phyloP scores from a whole-genome alignment of 2,888 invertebrate genomes.

The Salpingus planirostris region DNA sequence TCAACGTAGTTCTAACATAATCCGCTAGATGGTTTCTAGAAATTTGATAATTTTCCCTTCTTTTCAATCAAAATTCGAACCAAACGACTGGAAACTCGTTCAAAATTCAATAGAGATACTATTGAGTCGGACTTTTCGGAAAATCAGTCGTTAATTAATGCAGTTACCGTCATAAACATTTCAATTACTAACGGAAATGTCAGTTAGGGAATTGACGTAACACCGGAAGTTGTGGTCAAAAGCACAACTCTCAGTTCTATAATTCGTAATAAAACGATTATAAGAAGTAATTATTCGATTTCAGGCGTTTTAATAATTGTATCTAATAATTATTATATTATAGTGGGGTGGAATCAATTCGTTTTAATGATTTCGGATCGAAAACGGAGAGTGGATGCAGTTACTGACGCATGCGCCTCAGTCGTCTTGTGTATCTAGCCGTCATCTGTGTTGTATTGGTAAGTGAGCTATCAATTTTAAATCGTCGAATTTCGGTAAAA shows the following conservation, averaged over 20 bases:
- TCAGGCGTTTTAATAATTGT: background rate
- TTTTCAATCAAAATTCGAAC: no score
- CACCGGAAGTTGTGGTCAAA: conserved; percentile 9
- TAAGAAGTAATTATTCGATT: background rate
- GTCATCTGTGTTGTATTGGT: conserved; percentile 50
- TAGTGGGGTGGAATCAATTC: no score
- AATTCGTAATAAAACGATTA: no score
- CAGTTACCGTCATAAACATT: conserved; percentile 4
- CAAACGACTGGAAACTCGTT: no score
- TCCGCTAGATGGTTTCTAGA: no score
- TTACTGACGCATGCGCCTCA: conserved; percentile 31
- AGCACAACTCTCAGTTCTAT: no score
- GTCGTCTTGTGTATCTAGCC: conserved; percentile 44
- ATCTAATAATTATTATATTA: no score
- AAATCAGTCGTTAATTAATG: background rate
- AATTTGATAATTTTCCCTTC: no score
- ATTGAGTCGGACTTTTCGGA: background rate
- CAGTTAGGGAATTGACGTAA: conserved; percentile 6
- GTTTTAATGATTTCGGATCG: conserved; percentile 1
- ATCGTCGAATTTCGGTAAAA: conserved; percentile 31
- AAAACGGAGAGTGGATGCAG: background rate
- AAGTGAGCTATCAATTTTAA: conserved; percentile 38
- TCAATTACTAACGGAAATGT: conserved; percentile 7
- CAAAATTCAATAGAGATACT: no score
- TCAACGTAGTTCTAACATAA: no score